Evolutionary conservation across 2,888 invertebrate species (phyloP).

Genomic region (Thalpophila matura): DNA sequence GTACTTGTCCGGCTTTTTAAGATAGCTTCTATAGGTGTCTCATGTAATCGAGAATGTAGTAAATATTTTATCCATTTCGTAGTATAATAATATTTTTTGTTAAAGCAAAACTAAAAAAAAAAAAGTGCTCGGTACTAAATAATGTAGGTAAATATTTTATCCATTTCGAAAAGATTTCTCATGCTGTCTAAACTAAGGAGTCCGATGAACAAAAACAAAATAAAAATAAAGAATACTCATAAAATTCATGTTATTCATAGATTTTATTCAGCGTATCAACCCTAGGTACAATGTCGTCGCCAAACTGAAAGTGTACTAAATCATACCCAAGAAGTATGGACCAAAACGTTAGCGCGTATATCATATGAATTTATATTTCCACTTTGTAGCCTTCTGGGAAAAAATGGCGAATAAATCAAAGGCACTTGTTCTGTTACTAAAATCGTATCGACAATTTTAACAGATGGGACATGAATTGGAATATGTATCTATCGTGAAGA

Average conservation of each 20-base stretch:
- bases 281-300: conserved; percentile 27
- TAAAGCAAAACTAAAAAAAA: no score
- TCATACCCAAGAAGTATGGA: conserved; percentile 28
- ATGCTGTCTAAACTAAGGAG: no score
- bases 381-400: conserved; percentile 36
- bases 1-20: no score
- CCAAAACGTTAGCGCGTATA: conserved; percentile 31
- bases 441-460: conserved; percentile 26
- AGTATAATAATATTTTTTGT: no score
- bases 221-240: not conserved
- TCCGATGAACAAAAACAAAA: no score
- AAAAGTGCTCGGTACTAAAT: no score
- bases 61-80: no score
- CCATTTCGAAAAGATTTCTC: no score
- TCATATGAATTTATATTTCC: conserved; percentile 49
- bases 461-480: conserved; percentile 10
- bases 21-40: no score
- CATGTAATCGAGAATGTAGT: no score
- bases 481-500: not conserved
- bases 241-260: conserved; percentile 9
- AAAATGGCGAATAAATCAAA: conserved; percentile 37
- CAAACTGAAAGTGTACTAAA: conserved; percentile 50
- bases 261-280: conserved; percentile 15
- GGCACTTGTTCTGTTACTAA: conserved; percentile 10
- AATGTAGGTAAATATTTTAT: no score